phyloP scores from a whole-genome alignment of 2,113 vertebrate genomes.

The Malaclemys terrapin region DNA sequence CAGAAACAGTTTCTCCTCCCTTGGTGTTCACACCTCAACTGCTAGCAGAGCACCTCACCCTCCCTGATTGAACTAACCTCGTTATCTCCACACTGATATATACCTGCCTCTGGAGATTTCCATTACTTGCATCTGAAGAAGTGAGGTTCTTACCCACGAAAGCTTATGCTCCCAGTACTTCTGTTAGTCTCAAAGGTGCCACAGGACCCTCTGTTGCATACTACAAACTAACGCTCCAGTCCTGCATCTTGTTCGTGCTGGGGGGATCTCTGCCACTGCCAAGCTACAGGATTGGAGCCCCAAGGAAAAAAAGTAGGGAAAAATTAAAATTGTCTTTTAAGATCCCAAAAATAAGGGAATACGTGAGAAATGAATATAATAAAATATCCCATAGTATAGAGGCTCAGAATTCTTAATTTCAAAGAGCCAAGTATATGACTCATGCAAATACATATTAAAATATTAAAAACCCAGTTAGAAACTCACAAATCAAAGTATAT shows the following conservation, averaged over 20 bases:
- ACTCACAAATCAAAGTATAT: background rate
- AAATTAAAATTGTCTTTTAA: conserved; percentile 29
- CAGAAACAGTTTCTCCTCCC: too few species aligned
- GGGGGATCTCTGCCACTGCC: background rate
- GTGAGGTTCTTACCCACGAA: too few species aligned
- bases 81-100: too few species aligned
- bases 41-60: too few species aligned
- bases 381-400: background rate
- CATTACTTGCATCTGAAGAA: too few species aligned
- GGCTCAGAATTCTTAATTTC: background rate
- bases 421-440: background rate
- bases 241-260: conserved; percentile 47
- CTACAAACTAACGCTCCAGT: background rate
- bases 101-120: too few species aligned
- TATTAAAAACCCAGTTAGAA: background rate
- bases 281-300: background rate
- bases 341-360: background rate
- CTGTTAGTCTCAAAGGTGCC: too few species aligned
- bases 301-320: background rate
- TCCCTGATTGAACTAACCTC: too few species aligned
- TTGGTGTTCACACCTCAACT: too few species aligned
- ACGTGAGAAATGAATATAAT: background rate
- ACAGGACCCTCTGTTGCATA: too few species aligned
- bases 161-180: too few species aligned
- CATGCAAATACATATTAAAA: background rate